These are phyloP conservation scores for Alligator sinensis DNA, from an alignment of 2,113 vertebrate genomes.

Conservation along the genomic window DNA sequence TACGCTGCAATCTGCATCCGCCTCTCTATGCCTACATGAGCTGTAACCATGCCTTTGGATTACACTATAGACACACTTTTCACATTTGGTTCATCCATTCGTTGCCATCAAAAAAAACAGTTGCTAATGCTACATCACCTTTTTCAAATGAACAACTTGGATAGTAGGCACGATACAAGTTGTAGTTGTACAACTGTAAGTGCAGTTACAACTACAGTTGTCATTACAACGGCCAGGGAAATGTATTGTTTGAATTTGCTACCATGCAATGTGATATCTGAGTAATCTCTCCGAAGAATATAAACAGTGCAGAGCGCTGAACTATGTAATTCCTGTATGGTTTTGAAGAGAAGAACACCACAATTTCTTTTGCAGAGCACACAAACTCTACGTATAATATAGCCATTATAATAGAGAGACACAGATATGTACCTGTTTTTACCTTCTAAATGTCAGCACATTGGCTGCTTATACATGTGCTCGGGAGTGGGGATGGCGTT, in stretches of 20 bases:
- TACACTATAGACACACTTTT: not conserved
- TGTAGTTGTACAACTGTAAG: not conserved
- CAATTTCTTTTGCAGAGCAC: not conserved
- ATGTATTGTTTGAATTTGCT: not conserved
- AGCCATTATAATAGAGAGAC: constrained; percentile 26
- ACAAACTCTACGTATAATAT: rapidly evolving
- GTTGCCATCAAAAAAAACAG: not conserved
- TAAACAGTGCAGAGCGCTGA: rapidly evolving
- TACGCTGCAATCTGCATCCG: too few species aligned
- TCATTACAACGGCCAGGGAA: not conserved
- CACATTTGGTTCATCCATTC: not conserved
- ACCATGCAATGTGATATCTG: not conserved
- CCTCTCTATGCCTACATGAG: not conserved
- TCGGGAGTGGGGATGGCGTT: too few species aligned
- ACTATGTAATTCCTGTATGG: not conserved
- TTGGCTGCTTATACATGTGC: too few species aligned
- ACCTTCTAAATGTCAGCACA: not conserved
- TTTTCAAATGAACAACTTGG: not conserved
- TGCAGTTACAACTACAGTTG: not conserved
- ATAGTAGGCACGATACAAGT: not conserved
- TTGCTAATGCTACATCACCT: not conserved
- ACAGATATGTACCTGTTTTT: not conserved
- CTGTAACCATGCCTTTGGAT: not conserved
- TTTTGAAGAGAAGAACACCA: constrained; percentile 17
- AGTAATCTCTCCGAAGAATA: not conserved